Evolutionary conservation across 2,113 vertebrate species (phyloP), one percentile per base, ranked within the genome.

Genomic region (Glaucomys volans): DNA sequence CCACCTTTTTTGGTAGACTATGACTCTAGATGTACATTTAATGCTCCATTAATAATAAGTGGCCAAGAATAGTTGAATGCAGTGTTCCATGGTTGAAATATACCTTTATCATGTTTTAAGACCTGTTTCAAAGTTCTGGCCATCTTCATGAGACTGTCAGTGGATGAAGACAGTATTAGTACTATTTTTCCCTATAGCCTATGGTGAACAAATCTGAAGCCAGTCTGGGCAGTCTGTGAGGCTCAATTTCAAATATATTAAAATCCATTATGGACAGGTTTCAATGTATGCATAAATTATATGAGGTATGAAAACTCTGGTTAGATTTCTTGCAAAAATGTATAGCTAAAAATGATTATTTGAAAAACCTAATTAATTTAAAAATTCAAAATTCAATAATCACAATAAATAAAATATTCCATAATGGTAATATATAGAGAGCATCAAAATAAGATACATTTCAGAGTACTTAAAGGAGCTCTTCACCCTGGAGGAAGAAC

Each of bases 331-430:
- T 59, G 9, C 83, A 35, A 59, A 37, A 81, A 90, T 62, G 26
- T 50, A 54, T 37, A 86, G 22, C 40, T 69, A 57, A 54, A 80
- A 75, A 8, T 28, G 2, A 1, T 50, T 62, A 85, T 42, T 76
- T 92, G 89, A 92, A 95, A 94, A 89, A 74, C 13, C 37, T 90
- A 18, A 37, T 62, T 62, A 64, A 82, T 64, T 90, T 62, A 87
- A 87, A 93, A 87, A 74, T 44, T 20, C 62, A 64, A 94, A 79
- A 77, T 32, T 50, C 76, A 81, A 32, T 47, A 42, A 88, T 74
- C 22, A 90, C 35, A 86, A 82, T 57, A 64, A 66, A 72, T 69
- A 26, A 3, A 57, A 69, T n/a, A 6, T 37, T 93, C 14, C 30
- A 52, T 18, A 20, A 54, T 7, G 8, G 3, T 84, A 59, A 94